phyloP scores from a whole-genome alignment of 2,888 invertebrate species.

The Coecobrya sp. region DNA sequence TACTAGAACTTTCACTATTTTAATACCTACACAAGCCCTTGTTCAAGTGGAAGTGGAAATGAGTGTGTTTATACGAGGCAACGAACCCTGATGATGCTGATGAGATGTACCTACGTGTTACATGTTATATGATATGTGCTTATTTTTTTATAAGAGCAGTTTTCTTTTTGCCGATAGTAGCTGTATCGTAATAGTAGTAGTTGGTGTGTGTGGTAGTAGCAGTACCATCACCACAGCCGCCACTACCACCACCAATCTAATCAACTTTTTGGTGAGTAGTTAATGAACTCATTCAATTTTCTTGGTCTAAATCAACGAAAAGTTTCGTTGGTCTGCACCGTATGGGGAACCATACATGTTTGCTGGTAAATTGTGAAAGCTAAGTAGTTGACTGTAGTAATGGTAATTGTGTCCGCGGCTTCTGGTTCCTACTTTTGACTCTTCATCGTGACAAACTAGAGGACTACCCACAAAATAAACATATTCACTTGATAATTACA shows the following conservation, averaged over 20 bases:
- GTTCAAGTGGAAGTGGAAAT: not conserved
- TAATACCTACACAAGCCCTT: not conserved
- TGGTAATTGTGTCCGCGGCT: not conserved
- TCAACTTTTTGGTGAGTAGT: conserved; percentile 73
- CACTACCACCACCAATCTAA: conserved; percentile 67
- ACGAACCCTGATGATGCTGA: not conserved
- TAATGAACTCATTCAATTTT: conserved; percentile 80
- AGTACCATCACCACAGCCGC: not conserved
- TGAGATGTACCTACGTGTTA: not conserved
- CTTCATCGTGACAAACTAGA: conserved; percentile 41
- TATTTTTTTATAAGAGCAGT: too few relatives aligned
- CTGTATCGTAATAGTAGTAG: not conserved
- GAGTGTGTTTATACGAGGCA: not conserved
- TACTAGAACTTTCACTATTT: conserved; percentile 2
- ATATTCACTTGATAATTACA: conserved; percentile 66
- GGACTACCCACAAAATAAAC: conserved; percentile 58
- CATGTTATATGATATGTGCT: not conserved
- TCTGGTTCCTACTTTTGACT: conserved; percentile 40
- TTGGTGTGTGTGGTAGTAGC: not conserved
- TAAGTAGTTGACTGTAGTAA: not conserved
- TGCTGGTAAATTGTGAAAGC: conserved; percentile 30
- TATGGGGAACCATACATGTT: conserved; percentile 51
- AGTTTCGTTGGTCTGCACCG: conserved; percentile 35
- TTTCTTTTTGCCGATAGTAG: conserved; percentile 4
- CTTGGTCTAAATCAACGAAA: conserved; percentile 73